Evolutionary conservation across 2,888 invertebrate genomes (phyloP), one percentile per base, ranked within the genome.

Genomic region (Oscheius onirici): DNA sequence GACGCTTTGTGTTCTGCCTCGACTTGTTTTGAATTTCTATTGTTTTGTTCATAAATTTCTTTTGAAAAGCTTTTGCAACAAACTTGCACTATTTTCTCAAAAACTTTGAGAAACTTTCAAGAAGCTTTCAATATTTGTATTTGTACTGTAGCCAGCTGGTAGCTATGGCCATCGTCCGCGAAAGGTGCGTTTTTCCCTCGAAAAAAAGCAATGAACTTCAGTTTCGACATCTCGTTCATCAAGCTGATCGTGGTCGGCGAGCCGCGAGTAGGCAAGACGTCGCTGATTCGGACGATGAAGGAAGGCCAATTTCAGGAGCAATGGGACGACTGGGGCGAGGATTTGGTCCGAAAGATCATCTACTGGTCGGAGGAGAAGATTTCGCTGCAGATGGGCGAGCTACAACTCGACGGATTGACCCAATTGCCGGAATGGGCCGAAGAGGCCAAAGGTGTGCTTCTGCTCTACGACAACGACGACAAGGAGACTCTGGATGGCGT

Each of bases 261-360:
- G 15, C 22, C 28, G 11, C n/a, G 63, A 20, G 26, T 26, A 17
- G 63, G 63, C 15, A 63, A 63, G 49, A 63, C 63, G 26, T 63
- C 63, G 26, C 34, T 63, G 26, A 63, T 46, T 17, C 46, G 63
- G 26, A 63, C 63, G 49, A 49, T 63, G 49, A 63, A 63, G 49
- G 63, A 63, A 28, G 63, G 26, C 49, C n/a, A 15, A 22, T 63
- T 46, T 20, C 46, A 17, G 1, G 63, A 49, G 49, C n/a, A 24
- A 6, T 63, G 46, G 46, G 63, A 63, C 26, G 63, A 28, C n/a
- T 24, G 17, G 49, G 63, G 26, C 15, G 49, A 49, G 26, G 49
- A 41, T 17, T 17, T 63, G 10, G 63, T 49, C 28, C 17, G 43
- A 13, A 63, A 63, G 28, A 46, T 49, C 1, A n/a, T 63, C 49